Conservation (phyloP, 1,140 invertebrate species). For the Lanistes nyassanus region DNA sequence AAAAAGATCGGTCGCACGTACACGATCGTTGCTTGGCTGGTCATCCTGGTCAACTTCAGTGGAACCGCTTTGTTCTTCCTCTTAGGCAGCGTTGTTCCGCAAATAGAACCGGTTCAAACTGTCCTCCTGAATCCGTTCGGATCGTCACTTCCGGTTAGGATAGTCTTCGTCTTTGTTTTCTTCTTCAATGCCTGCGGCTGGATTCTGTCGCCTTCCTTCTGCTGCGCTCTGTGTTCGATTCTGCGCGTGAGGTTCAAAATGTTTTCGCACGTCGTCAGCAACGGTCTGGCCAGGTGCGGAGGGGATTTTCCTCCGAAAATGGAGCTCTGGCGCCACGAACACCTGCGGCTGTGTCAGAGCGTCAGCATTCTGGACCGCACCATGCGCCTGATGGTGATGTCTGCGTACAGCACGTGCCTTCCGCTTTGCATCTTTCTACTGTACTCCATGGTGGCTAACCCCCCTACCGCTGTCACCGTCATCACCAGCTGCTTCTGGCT, state of each 20-base stretch:
- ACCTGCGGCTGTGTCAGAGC: conserved; percentile 8
- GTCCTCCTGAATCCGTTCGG: conserved; percentile 5
- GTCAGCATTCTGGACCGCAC: background rate
- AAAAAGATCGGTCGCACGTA: background rate
- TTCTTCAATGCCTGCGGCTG: background rate
- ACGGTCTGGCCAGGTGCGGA: background rate
- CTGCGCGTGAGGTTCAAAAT: background rate
- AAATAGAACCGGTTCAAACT: background rate
- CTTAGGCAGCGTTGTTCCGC: background rate
- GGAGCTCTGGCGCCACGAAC: conserved; percentile 13
- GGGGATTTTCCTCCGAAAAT: background rate
- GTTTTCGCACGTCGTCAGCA: background rate
- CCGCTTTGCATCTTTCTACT: background rate
- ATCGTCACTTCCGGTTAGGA: background rate
- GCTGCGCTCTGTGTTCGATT: background rate
- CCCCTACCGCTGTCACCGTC: background rate
- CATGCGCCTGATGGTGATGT: conserved; percentile 5
- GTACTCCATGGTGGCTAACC: background rate
- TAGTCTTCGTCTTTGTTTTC: background rate
- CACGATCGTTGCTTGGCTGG: background rate
- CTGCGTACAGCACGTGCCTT: background rate
- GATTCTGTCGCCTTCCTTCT: background rate
- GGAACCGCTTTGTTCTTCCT: background rate
- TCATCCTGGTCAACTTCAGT: background rate
- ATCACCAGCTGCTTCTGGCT: background rate